These are phyloP conservation scores for Monomorium pharaonis DNA, from an alignment of 1,140 invertebrate species.

Conservation along the genomic window DNA sequence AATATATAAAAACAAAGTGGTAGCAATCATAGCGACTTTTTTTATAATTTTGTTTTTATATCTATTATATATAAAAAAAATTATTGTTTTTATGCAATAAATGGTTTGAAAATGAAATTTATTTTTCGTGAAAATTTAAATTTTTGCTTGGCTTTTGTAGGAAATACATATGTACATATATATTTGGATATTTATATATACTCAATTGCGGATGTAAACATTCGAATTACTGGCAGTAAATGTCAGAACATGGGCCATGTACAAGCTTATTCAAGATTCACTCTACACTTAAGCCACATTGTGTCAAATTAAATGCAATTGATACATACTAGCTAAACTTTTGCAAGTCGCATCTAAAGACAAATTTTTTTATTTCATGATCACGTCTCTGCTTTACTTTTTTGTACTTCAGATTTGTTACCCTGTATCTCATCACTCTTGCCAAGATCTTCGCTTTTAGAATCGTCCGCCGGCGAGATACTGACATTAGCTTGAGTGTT, in stretches of 20 bases:
- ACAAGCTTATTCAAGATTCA: neutral
- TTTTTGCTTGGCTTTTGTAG: too few species aligned
- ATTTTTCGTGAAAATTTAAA: too few species aligned
- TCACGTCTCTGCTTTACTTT: slow-evolving; percentile 81
- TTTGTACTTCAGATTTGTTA: slow-evolving; percentile 78
- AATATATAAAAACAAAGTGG: too few species aligned
- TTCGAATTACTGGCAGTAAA: slow-evolving; percentile 42
- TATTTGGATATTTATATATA: neutral
- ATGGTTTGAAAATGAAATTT: too few species aligned
- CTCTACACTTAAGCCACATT: neutral
- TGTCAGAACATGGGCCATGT: neutral
- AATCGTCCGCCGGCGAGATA: slow-evolving; percentile 48
- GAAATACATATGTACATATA: too few species aligned
- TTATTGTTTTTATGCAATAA: too few species aligned
- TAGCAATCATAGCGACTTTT: too few species aligned
- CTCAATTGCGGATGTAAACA: neutral
- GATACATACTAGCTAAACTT: neutral
- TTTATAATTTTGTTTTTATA: too few species aligned
- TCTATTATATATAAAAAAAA: too few species aligned
- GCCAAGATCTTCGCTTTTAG: slow-evolving; percentile 62
- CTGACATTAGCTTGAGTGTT: slow-evolving; percentile 7
- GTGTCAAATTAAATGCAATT: slow-evolving; percentile 25
- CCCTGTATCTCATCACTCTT: slow-evolving; percentile 74
- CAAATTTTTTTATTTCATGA: neutral
- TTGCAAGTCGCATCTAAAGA: slow-evolving; percentile 3